A percentile compares a stretch with the other conserved stretches of the same genome.
phyloP scores from a whole-genome alignment of 2,888 invertebrate species.

The Druceiella hillmani region DNA sequence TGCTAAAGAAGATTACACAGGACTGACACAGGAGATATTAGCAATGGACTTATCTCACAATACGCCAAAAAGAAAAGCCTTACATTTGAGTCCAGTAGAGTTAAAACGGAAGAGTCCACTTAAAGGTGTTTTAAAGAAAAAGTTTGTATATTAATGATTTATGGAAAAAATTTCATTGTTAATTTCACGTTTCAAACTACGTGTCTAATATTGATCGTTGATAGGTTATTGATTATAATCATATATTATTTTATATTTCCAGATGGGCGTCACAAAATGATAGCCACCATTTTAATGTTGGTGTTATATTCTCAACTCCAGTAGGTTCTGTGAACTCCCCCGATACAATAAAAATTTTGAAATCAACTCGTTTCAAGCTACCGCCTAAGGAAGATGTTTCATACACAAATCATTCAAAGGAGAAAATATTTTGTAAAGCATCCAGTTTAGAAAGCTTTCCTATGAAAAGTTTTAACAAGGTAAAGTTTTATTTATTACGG shows the following conservation, averaged over 20 bases:
- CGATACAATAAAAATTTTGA: constrained; percentile 39
- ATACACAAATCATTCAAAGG: constrained; percentile 35
- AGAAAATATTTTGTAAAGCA: constrained; percentile 44
- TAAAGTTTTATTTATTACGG: no score
- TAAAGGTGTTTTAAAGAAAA: constrained; percentile 57
- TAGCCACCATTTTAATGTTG: constrained; percentile 51
- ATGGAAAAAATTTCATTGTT: constrained; percentile 1
- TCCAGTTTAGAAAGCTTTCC: constrained; percentile 51
- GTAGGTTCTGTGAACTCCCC: constrained; percentile 48
- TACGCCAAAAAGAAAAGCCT: constrained; percentile 60
- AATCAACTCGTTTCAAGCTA: constrained; percentile 61
- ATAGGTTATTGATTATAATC: not conserved
- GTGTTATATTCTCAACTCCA: constrained; percentile 79
- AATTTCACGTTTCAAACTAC: not conserved
- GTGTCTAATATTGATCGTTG: not conserved
- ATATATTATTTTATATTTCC: constrained; percentile 15
- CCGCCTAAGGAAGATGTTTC: constrained; percentile 46
- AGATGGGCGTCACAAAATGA: constrained; percentile 59
- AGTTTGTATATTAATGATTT: constrained; percentile 30
- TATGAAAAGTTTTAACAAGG: constrained; percentile 43
- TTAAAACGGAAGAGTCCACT: constrained; percentile 47
- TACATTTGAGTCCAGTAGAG: constrained; percentile 39
- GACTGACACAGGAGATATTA: constrained; percentile 66
- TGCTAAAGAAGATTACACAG: constrained; percentile 51
- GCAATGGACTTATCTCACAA: constrained; percentile 61